Percentiles rank a stretch among this genome's conserved stretches.
These are phyloP conservation scores for Drosophila lacicola DNA, from an alignment of 2,888 invertebrate genomes.

Conservation along the genomic window DNA sequence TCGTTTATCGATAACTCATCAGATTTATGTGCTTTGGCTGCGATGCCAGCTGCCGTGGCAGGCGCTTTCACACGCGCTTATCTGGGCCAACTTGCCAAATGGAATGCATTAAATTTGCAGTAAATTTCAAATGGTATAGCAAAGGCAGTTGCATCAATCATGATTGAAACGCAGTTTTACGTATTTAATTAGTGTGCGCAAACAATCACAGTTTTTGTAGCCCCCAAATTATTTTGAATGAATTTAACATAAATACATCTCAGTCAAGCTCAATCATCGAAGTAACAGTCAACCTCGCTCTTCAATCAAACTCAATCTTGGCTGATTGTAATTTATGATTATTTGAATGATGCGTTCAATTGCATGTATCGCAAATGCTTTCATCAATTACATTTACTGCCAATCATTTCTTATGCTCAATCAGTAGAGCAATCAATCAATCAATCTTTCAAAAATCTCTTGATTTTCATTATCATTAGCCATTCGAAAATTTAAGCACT, in stretches of 20 bases:
- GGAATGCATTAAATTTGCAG: conserved; percentile 16
- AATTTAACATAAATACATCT: background rate
- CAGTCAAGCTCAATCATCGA: background rate
- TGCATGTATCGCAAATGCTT: background rate
- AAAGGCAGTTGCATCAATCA: conserved; percentile 16
- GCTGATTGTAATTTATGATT: no score
- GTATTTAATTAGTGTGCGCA: background rate
- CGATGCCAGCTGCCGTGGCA: conserved; percentile 45
- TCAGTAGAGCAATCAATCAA: background rate
- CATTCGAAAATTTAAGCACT: conserved; percentile 2
- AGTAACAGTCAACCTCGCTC: background rate
- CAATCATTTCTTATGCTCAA: background rate
- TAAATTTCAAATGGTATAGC: background rate
- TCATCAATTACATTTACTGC: background rate
- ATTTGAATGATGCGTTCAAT: background rate
- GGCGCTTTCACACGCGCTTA: conserved; percentile 1
- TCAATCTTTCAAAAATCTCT: conserved; percentile 4
- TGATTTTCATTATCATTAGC: conserved; percentile 5
- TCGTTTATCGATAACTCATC: conserved; percentile 71
- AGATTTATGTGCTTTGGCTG: conserved; percentile 60
- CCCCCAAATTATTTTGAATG: background rate
- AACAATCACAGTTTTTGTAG: background rate
- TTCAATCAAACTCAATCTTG: conserved; percentile 5
- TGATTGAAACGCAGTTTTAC: conserved; percentile 16
- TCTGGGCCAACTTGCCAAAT: conserved; percentile 12